A percentile compares a stretch with the other conserved stretches of the same genome.
These are phyloP conservation scores for Drosophila willistoni DNA, from an alignment of 1,140 invertebrate species.

Conservation along the genomic window DNA sequence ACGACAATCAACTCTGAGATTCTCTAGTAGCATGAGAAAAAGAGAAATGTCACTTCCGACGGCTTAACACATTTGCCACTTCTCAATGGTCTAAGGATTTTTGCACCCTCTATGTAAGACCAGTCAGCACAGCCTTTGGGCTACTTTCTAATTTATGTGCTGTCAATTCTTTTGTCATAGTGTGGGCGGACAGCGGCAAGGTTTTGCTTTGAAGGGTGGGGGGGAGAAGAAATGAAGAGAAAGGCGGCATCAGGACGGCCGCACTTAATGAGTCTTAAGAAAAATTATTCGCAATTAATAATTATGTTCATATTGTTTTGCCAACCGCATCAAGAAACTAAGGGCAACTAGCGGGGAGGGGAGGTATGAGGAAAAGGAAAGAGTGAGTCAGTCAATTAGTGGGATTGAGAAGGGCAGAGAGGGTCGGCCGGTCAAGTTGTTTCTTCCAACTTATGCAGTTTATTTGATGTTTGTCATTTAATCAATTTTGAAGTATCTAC, in stretches of 20 bases:
- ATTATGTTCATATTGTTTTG: constrained; percentile 70
- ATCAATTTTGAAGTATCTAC: constrained; percentile 52
- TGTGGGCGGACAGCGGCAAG: constrained; percentile 14
- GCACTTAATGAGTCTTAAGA: constrained; percentile 69
- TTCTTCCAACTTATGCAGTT: constrained; percentile 49
- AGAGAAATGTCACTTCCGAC: constrained; percentile 62
- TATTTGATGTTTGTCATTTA: constrained; percentile 65
- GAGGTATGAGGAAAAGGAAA: not conserved
- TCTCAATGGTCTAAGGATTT: constrained; percentile 17
- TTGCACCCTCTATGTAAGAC: constrained; percentile 17
- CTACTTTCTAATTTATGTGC: constrained; percentile 58
- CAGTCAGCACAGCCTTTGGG: constrained; percentile 4
- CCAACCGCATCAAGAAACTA: constrained; percentile 18
- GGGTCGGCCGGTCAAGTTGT: not conserved
- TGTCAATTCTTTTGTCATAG: constrained; percentile 64
- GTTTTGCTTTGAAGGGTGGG: not conserved
- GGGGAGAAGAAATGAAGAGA: not conserved
- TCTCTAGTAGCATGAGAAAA: constrained; percentile 31
- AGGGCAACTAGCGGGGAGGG: too few species aligned
- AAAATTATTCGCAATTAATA: constrained; percentile 74
- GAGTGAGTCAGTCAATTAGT: constrained; percentile 23
- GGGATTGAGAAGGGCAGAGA: not conserved
- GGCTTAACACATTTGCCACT: constrained; percentile 60
- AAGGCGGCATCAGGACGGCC: constrained; percentile 43
- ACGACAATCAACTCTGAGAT: not conserved